Conservation (phyloP, 2,797 vertebrate genomes). For the Neostethus bicornis region DNA sequence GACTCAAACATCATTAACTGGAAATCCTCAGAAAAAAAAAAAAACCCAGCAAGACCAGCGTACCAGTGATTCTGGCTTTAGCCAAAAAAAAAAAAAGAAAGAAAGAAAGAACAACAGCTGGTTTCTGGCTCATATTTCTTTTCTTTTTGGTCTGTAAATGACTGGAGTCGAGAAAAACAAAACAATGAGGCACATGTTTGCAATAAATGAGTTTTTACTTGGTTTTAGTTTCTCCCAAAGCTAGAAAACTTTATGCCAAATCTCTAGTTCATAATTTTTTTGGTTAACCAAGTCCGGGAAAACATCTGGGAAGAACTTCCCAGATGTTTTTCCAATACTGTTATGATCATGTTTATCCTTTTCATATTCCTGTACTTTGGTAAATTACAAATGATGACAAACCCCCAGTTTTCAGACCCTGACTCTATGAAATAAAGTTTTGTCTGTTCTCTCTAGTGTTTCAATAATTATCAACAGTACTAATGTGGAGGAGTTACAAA, state of each 20-base stretch:
- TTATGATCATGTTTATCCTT: background rate
- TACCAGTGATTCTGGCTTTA: background rate
- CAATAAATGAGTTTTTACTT: no score
- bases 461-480: no score
- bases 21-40: background rate
- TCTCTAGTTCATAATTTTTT: no score
- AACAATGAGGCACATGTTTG: no score
- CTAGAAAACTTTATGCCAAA: no score
- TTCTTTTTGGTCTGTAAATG: background rate
- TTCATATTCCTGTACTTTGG: background rate
- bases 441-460: no score
- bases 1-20: background rate
- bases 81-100: background rate
- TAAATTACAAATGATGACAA: background rate
- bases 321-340: background rate
- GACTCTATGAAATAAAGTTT: no score
- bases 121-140: background rate
- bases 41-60: no score
- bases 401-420: background rate
- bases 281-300: no score
- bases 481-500: no score
- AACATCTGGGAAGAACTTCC: background rate
- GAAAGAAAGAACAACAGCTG: background rate
- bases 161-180: no score
- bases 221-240: no score